Evolutionary conservation across 2,888 invertebrate species (phyloP).

Genomic region (Caenorhabditis sp.): DNA sequence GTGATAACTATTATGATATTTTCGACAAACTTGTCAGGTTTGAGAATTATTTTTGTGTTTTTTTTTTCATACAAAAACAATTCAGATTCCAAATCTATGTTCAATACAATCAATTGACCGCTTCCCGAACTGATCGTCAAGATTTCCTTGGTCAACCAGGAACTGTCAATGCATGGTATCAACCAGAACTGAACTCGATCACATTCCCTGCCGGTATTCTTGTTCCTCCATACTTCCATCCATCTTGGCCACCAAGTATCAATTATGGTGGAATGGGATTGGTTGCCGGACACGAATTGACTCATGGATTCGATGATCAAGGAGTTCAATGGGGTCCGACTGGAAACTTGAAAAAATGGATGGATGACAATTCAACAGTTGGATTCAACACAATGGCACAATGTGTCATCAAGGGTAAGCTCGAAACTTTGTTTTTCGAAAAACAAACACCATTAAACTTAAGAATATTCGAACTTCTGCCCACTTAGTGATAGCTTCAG

Average conservation of each 20-base stretch:
- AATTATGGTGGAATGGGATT: slow-evolving; percentile 93
- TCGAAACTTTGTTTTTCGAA: not conserved
- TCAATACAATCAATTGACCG: slow-evolving; percentile 47
- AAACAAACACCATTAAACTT: too few species aligned
- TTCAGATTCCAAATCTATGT: slow-evolving; percentile 46
- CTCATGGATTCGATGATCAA: slow-evolving; percentile 90
- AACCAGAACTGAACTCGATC: slow-evolving; percentile 66
- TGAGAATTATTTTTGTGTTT: not conserved
- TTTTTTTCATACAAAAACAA: too few species aligned
- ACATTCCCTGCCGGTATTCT: slow-evolving; percentile 68
- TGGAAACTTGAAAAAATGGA: slow-evolving; percentile 54
- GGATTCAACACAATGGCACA: slow-evolving; percentile 56
- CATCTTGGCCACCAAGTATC: slow-evolving; percentile 60
- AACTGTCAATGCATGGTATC: slow-evolving; percentile 66
- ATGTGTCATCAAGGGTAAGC: slow-evolving; percentile 52
- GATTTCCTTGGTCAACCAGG: slow-evolving; percentile 63
- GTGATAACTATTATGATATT: slow-evolving; percentile 50
- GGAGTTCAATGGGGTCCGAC: slow-evolving; percentile 64
- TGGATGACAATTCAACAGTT: slow-evolving; percentile 48
- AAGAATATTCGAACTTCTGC: slow-evolving; percentile 58
- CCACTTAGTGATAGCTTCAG: slow-evolving; percentile 42
- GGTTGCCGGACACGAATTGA: slow-evolving; percentile 92
- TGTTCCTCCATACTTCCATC: slow-evolving; percentile 62
- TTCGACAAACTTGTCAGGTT: slow-evolving; percentile 40
- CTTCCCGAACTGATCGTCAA: slow-evolving; percentile 39